Evolutionary conservation across 2,113 vertebrate species (phyloP).

Genomic region (Glareola pratincola): DNA sequence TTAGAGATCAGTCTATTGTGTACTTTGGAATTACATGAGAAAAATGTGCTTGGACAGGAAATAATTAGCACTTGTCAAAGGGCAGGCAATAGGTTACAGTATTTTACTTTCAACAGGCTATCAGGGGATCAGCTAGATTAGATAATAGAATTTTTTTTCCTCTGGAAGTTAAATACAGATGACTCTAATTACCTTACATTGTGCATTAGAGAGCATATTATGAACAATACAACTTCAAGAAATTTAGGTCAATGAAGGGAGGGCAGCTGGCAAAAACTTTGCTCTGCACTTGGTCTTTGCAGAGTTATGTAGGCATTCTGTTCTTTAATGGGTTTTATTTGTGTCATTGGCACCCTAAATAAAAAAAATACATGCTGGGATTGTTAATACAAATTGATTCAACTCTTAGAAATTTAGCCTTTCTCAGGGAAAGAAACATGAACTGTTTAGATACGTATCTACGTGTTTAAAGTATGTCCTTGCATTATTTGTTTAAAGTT

Average conservation of each 20-base stretch:
- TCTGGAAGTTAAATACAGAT: constrained; percentile 74
- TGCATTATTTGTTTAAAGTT: neutral
- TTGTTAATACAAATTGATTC: neutral
- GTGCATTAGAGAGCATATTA: constrained; percentile 63
- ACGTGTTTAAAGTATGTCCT: constrained; percentile 10
- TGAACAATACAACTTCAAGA: constrained; percentile 58
- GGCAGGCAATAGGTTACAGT: constrained; percentile 81
- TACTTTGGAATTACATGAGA: constrained; percentile 69
- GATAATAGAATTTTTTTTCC: constrained; percentile 74
- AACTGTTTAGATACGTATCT: neutral
- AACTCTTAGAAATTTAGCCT: neutral
- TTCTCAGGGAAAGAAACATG: neutral
- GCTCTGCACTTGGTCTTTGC: neutral
- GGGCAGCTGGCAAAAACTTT: constrained; percentile 13
- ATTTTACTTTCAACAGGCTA: constrained; percentile 76
- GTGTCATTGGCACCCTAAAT: neutral
- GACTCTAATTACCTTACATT: constrained; percentile 72
- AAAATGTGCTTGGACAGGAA: constrained; percentile 82
- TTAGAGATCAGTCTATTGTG: constrained; percentile 67
- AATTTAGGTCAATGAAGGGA: constrained; percentile 50
- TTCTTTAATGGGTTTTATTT: neutral
- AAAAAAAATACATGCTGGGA: neutral
- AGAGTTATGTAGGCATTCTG: neutral
- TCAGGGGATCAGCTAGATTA: constrained; percentile 77
- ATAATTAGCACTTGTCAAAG: constrained; percentile 83